A percentile compares a stretch with the other conserved stretches of the same genome.
Conservation (phyloP, 2,888 invertebrate genomes). For the Nezara viridula region DNA sequence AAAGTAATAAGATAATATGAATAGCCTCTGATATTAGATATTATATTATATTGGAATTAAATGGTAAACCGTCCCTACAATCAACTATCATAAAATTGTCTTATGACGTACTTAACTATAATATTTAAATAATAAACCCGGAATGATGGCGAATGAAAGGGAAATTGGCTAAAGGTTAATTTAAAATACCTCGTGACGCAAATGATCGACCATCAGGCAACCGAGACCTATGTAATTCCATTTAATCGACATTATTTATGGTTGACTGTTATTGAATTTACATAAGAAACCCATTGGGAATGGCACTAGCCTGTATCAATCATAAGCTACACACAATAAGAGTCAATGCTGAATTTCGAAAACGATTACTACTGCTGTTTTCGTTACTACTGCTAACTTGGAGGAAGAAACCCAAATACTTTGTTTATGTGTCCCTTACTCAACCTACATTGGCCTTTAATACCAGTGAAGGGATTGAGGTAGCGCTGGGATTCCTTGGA, state of each 20-base stretch:
- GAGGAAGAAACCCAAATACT: neutral
- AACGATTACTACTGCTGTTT: neutral
- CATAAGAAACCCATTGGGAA: neutral
- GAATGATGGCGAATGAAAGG: neutral
- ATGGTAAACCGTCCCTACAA: neutral
- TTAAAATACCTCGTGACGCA: neutral
- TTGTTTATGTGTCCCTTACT: too few relatives aligned
- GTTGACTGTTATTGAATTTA: neutral
- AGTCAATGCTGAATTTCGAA: neutral
- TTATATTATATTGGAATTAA: neutral
- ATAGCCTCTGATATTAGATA: too few relatives aligned
- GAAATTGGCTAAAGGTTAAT: neutral
- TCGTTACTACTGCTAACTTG: neutral
- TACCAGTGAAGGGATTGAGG: too few relatives aligned
- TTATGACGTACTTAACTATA: neutral
- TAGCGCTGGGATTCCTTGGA: too few relatives aligned
- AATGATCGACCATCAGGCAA: neutral
- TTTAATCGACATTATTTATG: slow-evolving; percentile 20
- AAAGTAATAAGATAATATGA: neutral
- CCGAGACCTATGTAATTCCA: neutral
- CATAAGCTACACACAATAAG: neutral
- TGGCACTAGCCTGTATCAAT: neutral
- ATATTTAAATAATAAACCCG: neutral
- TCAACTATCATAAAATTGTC: neutral
- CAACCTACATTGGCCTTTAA: too few relatives aligned